phyloP scores from a whole-genome alignment of 2,797 vertebrate species.

The Bovichtus variegatus region DNA sequence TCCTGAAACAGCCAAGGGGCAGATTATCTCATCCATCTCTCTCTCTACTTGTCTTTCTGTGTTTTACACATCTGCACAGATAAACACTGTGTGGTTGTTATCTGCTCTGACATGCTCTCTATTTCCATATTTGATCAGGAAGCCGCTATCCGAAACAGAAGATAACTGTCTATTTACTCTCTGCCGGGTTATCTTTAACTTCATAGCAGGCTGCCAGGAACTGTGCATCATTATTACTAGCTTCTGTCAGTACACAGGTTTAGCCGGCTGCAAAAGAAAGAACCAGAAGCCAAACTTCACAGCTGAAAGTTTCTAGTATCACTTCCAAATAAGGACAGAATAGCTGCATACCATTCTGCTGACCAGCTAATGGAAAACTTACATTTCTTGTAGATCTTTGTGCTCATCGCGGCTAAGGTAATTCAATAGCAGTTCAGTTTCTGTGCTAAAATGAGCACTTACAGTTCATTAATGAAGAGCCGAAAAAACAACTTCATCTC shows the following conservation, averaged over 20 bases:
- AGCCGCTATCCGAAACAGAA: slow-evolving; percentile 24
- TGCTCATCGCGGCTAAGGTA: slow-evolving; percentile 23
- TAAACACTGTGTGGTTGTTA: slow-evolving; percentile 29
- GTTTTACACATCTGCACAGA: slow-evolving; percentile 31
- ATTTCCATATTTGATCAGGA: slow-evolving; percentile 57
- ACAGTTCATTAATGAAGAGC: not conserved
- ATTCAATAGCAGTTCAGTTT: slow-evolving; percentile 5
- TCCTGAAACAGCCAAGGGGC: slow-evolving; percentile 65
- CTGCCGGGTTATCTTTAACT: slow-evolving; percentile 45
- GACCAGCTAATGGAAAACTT: slow-evolving; percentile 39
- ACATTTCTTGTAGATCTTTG: slow-evolving; percentile 7
- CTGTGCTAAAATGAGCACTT: slow-evolving; percentile 3
- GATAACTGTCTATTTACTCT: slow-evolving; percentile 43
- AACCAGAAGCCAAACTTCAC: slow-evolving; percentile 24
- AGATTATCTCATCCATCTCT: slow-evolving; percentile 50
- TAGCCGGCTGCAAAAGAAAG: slow-evolving; percentile 28
- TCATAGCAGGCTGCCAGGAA: slow-evolving; percentile 32
- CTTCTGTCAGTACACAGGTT: slow-evolving; percentile 54
- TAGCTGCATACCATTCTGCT: slow-evolving; percentile 50
- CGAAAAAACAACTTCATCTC: not conserved
- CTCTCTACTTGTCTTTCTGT: slow-evolving; percentile 23
- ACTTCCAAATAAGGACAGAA: slow-evolving; percentile 57
- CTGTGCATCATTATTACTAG: slow-evolving; percentile 60
- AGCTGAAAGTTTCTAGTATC: slow-evolving; percentile 38
- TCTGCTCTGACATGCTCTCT: slow-evolving; percentile 22